Percentiles rank a stretch among this genome's conserved stretches.
phyloP scores from a whole-genome alignment of 2,888 invertebrate species.

The Lissonota sp. region DNA sequence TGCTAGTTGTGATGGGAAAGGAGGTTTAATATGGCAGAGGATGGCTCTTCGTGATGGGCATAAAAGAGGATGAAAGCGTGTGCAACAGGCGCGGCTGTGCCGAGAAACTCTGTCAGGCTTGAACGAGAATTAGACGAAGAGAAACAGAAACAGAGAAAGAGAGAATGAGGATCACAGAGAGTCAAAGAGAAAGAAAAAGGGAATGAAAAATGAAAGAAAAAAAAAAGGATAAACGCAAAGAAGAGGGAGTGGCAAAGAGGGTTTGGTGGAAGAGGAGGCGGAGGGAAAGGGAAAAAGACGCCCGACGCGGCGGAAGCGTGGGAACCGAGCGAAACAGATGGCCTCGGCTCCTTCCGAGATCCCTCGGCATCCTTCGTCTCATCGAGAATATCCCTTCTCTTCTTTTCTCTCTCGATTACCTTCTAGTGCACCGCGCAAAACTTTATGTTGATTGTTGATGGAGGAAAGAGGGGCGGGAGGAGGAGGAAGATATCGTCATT shows the following conservation, averaged over 20 bases:
- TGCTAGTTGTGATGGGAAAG: slow-evolving; percentile 1
- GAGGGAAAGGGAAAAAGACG: slow-evolving; percentile 73
- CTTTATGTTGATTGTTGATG: not conserved
- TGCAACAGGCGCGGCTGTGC: slow-evolving; percentile 52
- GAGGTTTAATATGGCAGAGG: not conserved
- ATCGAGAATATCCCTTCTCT: slow-evolving; percentile 51
- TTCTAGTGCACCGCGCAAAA: not conserved
- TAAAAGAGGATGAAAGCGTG: slow-evolving; percentile 45
- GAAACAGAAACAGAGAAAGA: slow-evolving; percentile 34
- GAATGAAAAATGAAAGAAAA: slow-evolving; percentile 5
- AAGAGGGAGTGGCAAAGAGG: slow-evolving; percentile 48
- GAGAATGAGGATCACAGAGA: slow-evolving; percentile 15
- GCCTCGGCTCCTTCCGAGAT: slow-evolving; percentile 75
- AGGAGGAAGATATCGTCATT: not conserved
- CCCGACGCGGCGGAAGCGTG: slow-evolving; percentile 80
- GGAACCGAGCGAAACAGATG: slow-evolving; percentile 82
- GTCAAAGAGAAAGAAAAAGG: slow-evolving; percentile 29
- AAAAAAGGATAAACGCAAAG: slow-evolving; percentile 25
- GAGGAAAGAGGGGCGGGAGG: not conserved
- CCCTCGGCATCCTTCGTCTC: slow-evolving; percentile 74
- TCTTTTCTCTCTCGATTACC: slow-evolving; percentile 42
- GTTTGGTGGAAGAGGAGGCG: slow-evolving; percentile 64
- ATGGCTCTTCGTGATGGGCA: slow-evolving; percentile 30
- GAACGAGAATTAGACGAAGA: slow-evolving; percentile 43
- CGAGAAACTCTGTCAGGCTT: slow-evolving; percentile 52